Conservation (phyloP, 2,888 invertebrate genomes). For the Ennomos erosarius region DNA sequence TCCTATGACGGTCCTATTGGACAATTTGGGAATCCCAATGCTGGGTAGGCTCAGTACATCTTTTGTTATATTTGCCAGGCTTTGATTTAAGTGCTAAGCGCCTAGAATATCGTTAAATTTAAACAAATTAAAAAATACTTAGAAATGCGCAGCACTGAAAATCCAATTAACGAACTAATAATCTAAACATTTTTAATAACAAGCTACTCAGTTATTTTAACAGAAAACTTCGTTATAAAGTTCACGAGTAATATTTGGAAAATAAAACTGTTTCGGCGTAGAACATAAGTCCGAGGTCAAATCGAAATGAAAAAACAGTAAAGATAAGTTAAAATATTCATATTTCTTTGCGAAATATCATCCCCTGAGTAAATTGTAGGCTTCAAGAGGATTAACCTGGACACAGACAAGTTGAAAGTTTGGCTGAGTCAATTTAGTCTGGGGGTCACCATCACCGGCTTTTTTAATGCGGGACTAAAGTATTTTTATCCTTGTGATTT, state of each 20-base stretch:
- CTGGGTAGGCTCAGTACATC: conserved; percentile 1
- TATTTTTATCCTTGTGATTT: not conserved
- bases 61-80: not conserved
- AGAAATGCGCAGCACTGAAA: not conserved
- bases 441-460: conserved; percentile 5
- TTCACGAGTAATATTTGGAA: not conserved
- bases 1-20: conserved; percentile 17
- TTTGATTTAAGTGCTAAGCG: not conserved
- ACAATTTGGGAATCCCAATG: conserved; percentile 22
- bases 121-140: not conserved
- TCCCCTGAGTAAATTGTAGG: conserved; percentile 48
- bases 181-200: conserved; percentile 1
- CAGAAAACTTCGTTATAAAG: conserved; percentile 5
- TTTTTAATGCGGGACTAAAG: not conserved
- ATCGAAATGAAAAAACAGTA: conserved; percentile 29
- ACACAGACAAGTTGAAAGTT: conserved; percentile 57
- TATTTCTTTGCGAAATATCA: conserved; percentile 43
- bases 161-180: not conserved
- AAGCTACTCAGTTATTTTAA: conserved; percentile 6
- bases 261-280: conserved; percentile 3
- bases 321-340: conserved; percentile 38
- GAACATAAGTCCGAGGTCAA: conserved; percentile 14
- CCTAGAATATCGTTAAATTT: not conserved
- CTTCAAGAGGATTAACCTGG: conserved; percentile 52
- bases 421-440: conserved; percentile 66